These are phyloP conservation scores for Elysia chlorotica DNA, from an alignment of 1,140 invertebrate genomes.

Conservation along the genomic window DNA sequence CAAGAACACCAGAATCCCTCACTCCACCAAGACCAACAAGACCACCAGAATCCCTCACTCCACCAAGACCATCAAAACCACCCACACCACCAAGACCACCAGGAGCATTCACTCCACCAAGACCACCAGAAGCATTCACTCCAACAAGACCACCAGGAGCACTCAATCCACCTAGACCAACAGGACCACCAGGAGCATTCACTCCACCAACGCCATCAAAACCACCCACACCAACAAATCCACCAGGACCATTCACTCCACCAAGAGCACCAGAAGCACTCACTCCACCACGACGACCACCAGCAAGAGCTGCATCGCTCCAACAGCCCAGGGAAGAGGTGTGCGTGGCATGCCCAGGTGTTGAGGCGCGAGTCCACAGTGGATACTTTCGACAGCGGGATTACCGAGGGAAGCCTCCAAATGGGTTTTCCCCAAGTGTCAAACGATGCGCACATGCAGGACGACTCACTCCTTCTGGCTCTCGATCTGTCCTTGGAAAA, in stretches of 20 bases:
- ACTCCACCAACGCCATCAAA: not conserved
- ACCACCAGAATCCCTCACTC: not conserved
- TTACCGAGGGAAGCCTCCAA: not conserved
- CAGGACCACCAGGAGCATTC: not conserved
- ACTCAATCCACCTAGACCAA: not conserved
- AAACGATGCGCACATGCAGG: too few relatives aligned
- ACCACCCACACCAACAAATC: not conserved
- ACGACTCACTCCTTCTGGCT: too few relatives aligned
- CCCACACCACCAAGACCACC: not conserved
- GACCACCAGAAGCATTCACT: not conserved
- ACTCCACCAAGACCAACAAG: not conserved
- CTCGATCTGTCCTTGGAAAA: too few relatives aligned
- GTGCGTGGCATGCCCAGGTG: not conserved
- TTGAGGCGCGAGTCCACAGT: not conserved
- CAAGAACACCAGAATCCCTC: not conserved
- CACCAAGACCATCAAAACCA: not conserved
- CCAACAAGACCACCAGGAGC: not conserved
- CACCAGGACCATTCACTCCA: not conserved
- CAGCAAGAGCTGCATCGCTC: too few relatives aligned
- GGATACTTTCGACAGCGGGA: not conserved
- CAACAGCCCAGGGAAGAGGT: not conserved
- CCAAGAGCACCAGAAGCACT: not conserved
- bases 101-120: not conserved
- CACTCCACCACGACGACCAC: not conserved
- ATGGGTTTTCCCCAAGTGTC: too few relatives aligned